Percentiles rank a stretch among this genome's conserved stretches.
These are phyloP conservation scores for Colletes collaris DNA, from an alignment of 2,888 invertebrate species.

Conservation along the genomic window DNA sequence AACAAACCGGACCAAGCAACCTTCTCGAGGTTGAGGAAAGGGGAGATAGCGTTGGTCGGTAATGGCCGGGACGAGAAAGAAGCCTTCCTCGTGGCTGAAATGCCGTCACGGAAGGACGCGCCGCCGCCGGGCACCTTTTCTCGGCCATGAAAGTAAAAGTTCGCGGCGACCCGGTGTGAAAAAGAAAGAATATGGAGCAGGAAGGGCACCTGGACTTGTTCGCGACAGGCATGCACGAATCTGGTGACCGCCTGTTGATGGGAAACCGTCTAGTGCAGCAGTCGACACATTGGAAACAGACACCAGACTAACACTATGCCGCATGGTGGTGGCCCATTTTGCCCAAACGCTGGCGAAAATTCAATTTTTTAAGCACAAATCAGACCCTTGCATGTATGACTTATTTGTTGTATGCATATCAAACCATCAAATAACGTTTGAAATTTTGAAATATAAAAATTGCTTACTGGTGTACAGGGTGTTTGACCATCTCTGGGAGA, in stretches of 20 bases:
- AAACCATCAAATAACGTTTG: no score
- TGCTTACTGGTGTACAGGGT: no score
- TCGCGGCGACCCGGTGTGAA: constrained; percentile 26
- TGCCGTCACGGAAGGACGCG: constrained; percentile 50
- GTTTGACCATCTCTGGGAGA: no score
- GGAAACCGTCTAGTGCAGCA: background rate
- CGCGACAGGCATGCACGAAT: constrained; percentile 2
- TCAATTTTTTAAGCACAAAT: no score
- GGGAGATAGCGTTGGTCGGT: constrained; percentile 54
- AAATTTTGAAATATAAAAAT: no score
- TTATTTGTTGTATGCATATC: no score
- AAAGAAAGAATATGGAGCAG: constrained; percentile 63
- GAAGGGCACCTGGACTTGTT: constrained; percentile 43
- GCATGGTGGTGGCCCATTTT: no score
- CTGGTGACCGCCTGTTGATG: background rate
- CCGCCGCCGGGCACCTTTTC: constrained; percentile 54
- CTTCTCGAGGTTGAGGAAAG: constrained; percentile 66
- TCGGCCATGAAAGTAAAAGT: constrained; percentile 73
- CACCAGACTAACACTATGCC: background rate
- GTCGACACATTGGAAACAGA: no score
- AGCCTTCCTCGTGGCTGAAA: constrained; percentile 67
- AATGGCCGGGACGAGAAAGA: constrained; percentile 63
- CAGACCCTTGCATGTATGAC: no score
- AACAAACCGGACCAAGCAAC: constrained; percentile 22
- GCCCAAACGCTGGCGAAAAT: no score